phyloP scores from a whole-genome alignment of 2,888 invertebrate genomes.

The Parnassius apollo region DNA sequence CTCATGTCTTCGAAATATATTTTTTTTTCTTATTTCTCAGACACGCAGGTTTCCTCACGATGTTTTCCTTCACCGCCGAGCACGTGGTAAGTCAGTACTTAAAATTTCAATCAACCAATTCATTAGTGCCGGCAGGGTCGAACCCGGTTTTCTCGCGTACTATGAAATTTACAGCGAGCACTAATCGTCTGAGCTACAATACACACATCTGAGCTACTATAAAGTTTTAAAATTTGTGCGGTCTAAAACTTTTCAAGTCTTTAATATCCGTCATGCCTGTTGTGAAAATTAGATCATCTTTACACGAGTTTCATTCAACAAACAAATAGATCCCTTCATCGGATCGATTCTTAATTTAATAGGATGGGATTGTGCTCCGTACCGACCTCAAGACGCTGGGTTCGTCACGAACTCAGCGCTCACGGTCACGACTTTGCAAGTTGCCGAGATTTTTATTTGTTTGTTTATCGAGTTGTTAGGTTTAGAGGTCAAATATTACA shows the following conservation, averaged over 20 bases:
- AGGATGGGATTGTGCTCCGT: constrained; percentile 50
- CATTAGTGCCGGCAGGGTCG: too few relatives aligned
- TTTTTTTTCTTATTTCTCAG: too few relatives aligned
- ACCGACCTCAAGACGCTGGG: constrained; percentile 43
- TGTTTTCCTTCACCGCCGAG: too few relatives aligned
- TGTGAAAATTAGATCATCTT: constrained; percentile 65
- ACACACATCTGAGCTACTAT: too few relatives aligned
- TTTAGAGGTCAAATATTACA: constrained; percentile 30
- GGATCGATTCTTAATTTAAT: constrained; percentile 56
- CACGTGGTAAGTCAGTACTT: too few relatives aligned
- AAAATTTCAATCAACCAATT: too few relatives aligned
- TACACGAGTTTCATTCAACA: constrained; percentile 45
- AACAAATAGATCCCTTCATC: constrained; percentile 53
- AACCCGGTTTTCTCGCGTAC: too few relatives aligned
- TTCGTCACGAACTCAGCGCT: constrained; percentile 45
- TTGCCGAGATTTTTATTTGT: constrained; percentile 28
- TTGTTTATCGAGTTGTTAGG: constrained; percentile 28
- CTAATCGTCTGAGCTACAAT: too few relatives aligned
- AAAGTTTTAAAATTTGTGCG: background rate
- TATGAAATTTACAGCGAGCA: too few relatives aligned
- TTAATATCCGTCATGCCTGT: constrained; percentile 43
- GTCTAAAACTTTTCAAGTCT: constrained; percentile 33
- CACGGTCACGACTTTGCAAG: constrained; percentile 31
- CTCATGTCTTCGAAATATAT: too few relatives aligned
- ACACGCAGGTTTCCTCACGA: too few relatives aligned